phyloP scores from a whole-genome alignment of 2,888 invertebrate genomes.

The Macaria liturata region DNA sequence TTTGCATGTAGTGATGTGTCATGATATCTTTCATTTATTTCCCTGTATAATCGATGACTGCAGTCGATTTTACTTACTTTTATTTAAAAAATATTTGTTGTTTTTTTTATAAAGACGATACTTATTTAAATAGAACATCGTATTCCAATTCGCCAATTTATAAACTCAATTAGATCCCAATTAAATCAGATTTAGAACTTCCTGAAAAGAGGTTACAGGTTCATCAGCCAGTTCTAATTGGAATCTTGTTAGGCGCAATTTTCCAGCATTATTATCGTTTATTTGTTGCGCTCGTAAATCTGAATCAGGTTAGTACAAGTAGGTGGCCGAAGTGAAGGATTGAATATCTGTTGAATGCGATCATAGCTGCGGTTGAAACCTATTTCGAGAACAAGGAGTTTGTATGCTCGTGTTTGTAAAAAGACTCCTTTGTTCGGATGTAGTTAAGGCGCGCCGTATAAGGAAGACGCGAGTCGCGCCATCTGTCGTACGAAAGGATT shows the following conservation, averaged over 20 bases:
- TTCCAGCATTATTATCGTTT: constrained; percentile 26
- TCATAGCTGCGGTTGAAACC: constrained; percentile 44
- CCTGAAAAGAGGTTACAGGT: constrained; percentile 26
- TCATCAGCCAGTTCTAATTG: constrained; percentile 37
- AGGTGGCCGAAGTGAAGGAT: constrained; percentile 23
- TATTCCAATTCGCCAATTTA: no score
- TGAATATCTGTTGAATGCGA: constrained; percentile 39
- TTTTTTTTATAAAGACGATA: no score
- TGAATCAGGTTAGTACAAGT: constrained; percentile 23
- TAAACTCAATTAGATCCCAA: no score
- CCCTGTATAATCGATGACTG: no score
- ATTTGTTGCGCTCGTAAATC: constrained; percentile 35
- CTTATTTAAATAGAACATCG: no score
- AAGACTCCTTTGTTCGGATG: constrained; percentile 45
- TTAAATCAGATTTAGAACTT: no score
- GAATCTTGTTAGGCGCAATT: constrained; percentile 42
- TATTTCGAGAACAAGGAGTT: constrained; percentile 36
- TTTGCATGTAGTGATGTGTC: no score
- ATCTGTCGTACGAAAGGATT: constrained; percentile 73
- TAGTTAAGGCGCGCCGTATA: constrained; percentile 54
- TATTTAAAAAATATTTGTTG: no score
- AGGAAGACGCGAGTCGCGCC: constrained; percentile 74
- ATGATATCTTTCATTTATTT: no score
- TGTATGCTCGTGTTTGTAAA: constrained; percentile 25
- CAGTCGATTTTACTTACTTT: no score